Percentiles rank a stretch among this genome's conserved stretches.
Conservation (phyloP, 37 sponge, comb jelly and placozoan species). For the Eunapius fragilis region DNA sequence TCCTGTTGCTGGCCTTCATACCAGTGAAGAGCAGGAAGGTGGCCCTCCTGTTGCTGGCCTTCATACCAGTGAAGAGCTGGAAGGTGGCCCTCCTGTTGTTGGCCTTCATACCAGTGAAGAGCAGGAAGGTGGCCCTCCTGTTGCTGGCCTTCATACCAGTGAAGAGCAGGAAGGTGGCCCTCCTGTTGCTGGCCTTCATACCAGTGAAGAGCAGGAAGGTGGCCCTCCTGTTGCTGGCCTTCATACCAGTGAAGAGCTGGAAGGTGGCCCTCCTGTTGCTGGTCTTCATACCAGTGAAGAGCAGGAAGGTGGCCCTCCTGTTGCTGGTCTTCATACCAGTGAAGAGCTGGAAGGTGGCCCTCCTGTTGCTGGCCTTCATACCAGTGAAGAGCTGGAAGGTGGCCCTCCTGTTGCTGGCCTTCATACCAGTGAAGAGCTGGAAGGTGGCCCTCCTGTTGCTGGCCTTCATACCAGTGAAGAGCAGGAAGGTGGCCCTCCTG, state of each 20-base stretch:
- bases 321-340: slow-evolving; percentile 59
- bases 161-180: slow-evolving; percentile 55
- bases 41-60: slow-evolving; percentile 59
- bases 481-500: slow-evolving; percentile 61
- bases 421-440: slow-evolving; percentile 55
- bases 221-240: slow-evolving; percentile 59
- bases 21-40: slow-evolving; percentile 56
- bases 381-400: slow-evolving; percentile 58
- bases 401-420: slow-evolving; percentile 59
- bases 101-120: slow-evolving; percentile 46
- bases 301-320: slow-evolving; percentile 61
- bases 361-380: slow-evolving; percentile 60
- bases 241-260: slow-evolving; percentile 55
- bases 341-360: slow-evolving; percentile 56
- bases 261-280: slow-evolving; percentile 68
- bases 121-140: slow-evolving; percentile 61
- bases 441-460: slow-evolving; percentile 68
- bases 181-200: slow-evolving; percentile 60
- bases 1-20: slow-evolving; percentile 60
- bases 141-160: slow-evolving; percentile 57
- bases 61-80: slow-evolving; percentile 55
- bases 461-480: slow-evolving; percentile 46
- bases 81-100: slow-evolving; percentile 66
- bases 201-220: slow-evolving; percentile 56
- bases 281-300: slow-evolving; percentile 48